Evolutionary conservation across 2,797 vertebrate genomes (phyloP), one percentile per base, ranked within the genome.

Genomic region (Poecilia velifera): DNA sequence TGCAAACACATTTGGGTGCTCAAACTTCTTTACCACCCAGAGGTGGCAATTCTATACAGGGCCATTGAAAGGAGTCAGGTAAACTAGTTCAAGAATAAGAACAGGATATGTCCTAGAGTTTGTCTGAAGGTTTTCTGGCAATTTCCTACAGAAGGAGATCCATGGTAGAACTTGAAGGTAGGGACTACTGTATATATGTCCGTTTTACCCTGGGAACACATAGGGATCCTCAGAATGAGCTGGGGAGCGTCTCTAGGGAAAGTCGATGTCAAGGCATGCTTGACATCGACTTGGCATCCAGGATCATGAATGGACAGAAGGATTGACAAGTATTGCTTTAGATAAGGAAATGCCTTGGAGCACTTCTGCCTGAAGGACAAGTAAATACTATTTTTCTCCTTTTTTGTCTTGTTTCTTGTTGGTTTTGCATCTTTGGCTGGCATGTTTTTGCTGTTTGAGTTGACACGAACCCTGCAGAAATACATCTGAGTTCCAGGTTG

Each of bases 391-490:
- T 39, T 68, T 41, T 68, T 41, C 9, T 41, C 8, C n/a, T 51
- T 51, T 51, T 73, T 31, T 31, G 12, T 49, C 16, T 28, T 3
- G 3, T 51, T 73, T 73, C 9, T 36, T 51, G 10, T 74, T 75
- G 36, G 13, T 75, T 75, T 18, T 43, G 9, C 0, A 31, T 41
- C n/a, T 31, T 59, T 46, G 28, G 53, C 43, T 75, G 25, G 53
- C 39, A 34, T 41, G 73, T 46, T 31, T 64, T 43, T 59, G 41
- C 28, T 31, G 55, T 75, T 71, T 62, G 39, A 75, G 41, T 62
- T 31, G 39, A 62, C 55, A 62, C 3, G 22, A 28, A 75, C 3
- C 31, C 25, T 43, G 36, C 39, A 43, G 39, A 57, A 62, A 75
- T 75, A 41, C 7, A 62, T 45, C 34, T 45, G 25, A 45, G 14